A percentile compares a stretch with the other conserved stretches of the same genome.
These are phyloP conservation scores for Tokudaia muenninki DNA, from an alignment of 2,797 vertebrate species.

Conservation along the genomic window DNA sequence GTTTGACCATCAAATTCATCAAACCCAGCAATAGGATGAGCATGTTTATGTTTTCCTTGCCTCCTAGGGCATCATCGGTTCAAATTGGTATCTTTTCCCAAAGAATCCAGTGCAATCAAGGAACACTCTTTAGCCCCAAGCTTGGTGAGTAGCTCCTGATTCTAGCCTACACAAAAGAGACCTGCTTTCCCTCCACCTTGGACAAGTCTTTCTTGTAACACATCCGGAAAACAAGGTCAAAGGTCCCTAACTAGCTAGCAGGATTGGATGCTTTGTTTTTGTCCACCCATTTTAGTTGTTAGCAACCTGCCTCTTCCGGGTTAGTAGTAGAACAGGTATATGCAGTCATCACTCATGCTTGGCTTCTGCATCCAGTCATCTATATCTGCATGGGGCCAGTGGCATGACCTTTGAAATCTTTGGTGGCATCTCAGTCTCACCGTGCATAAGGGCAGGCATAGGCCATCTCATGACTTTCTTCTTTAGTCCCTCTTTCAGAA, in stretches of 20 bases:
- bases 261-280: not conserved
- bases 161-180: not conserved
- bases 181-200: not conserved
- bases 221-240: not conserved
- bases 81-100: not conserved
- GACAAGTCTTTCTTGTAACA: not conserved
- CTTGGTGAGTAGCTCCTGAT: not conserved
- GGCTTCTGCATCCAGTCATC: not conserved
- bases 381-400: not conserved
- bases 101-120: not conserved
- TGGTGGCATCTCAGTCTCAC: not conserved
- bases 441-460: no score
- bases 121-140: not conserved
- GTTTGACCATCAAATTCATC: not conserved
- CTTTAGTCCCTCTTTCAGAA: not conserved
- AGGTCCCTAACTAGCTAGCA: not conserved
- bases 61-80: not conserved
- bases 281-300: not conserved
- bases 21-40: not conserved
- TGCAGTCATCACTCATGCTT: not conserved
- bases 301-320: not conserved
- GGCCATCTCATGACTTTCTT: not conserved
- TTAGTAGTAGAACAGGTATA: fast-evolving
- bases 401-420: not conserved
- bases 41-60: not conserved